Percentiles rank a stretch among this genome's conserved stretches.
phyloP scores from a whole-genome alignment of 1,140 invertebrate genomes.

The Magallana ariakensis region DNA sequence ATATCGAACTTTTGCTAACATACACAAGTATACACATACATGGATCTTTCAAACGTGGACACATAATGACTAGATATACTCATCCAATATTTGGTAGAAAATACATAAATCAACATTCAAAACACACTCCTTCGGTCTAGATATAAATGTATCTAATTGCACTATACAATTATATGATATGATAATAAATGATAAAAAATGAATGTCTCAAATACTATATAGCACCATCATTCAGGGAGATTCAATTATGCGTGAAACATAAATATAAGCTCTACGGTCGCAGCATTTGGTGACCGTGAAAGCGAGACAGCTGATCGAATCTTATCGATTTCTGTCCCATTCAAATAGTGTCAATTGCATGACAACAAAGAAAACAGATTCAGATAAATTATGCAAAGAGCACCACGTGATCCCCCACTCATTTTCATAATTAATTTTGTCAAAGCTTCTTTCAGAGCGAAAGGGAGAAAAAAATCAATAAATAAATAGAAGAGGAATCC shows the following conservation, averaged over 20 bases:
- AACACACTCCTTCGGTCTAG: not conserved
- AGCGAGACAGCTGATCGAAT: conserved; percentile 13
- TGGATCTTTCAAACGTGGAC: not conserved
- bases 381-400: conserved; percentile 27
- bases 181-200: not conserved
- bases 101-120: not conserved
- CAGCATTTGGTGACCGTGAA: conserved; percentile 33
- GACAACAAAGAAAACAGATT: conserved; percentile 32
- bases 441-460: not conserved
- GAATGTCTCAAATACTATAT: conserved; percentile 1
- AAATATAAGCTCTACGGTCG: not conserved
- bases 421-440: conserved; percentile 39
- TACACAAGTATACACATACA: not conserved
- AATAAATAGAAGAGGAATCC: not conserved
- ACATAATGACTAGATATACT: conserved; percentile 23
- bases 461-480: conserved; percentile 6
- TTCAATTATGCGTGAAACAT: conserved; percentile 33
- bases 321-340: conserved; percentile 15
- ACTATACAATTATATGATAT: not conserved
- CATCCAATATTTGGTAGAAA: not conserved
- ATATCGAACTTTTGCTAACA: not conserved
- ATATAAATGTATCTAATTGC: not conserved
- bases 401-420: not conserved
- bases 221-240: conserved; percentile 15
- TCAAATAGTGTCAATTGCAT: conserved; percentile 30